Percentiles rank a stretch among this genome's conserved stretches.
Evolutionary conservation across 2,888 invertebrate genomes (phyloP).

Genomic region (Callyntrura guangdongensis): DNA sequence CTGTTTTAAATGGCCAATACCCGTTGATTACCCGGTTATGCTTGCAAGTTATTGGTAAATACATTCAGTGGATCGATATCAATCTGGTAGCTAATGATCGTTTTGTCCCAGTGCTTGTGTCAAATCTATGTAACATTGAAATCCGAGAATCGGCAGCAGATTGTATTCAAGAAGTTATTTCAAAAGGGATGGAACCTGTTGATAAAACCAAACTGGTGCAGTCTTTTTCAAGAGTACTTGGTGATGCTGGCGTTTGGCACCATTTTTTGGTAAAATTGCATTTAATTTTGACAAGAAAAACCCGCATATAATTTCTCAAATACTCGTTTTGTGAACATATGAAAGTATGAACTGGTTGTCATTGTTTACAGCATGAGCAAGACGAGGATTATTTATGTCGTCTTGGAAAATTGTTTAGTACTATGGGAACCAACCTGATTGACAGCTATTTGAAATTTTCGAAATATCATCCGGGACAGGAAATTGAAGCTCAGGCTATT

Average conservation of each 20-base stretch:
- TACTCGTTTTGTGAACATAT: not conserved
- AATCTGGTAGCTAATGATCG: slow-evolving; percentile 88
- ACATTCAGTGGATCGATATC: slow-evolving; percentile 88
- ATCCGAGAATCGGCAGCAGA: slow-evolving; percentile 87
- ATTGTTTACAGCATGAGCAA: slow-evolving; percentile 86
- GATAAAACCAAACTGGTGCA: slow-evolving; percentile 87
- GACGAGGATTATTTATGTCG: slow-evolving; percentile 87
- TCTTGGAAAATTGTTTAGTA: slow-evolving; percentile 87
- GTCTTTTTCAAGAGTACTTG: slow-evolving; percentile 81
- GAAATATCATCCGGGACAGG: slow-evolving; percentile 76
- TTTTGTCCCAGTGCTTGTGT: slow-evolving; percentile 87
- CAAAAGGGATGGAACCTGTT: slow-evolving; percentile 88
- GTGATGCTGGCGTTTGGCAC: slow-evolving; percentile 81
- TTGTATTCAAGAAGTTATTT: slow-evolving; percentile 87
- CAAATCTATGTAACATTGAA: slow-evolving; percentile 85
- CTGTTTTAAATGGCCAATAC: slow-evolving; percentile 85
- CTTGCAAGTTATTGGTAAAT: slow-evolving; percentile 86
- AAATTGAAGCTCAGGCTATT: slow-evolving; percentile 80
- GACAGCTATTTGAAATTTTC: slow-evolving; percentile 86
- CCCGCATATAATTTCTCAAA: not conserved
- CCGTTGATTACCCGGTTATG: slow-evolving; percentile 74
- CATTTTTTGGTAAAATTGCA: slow-evolving; percentile 67
- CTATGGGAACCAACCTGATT: slow-evolving; percentile 87
- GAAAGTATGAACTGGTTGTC: not conserved
- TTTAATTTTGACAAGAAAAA: not conserved